Evolutionary conservation across 2,113 vertebrate species (phyloP), one percentile per base, ranked within the genome.

Genomic region (Gnathonemus echidnorhynchus): DNA sequence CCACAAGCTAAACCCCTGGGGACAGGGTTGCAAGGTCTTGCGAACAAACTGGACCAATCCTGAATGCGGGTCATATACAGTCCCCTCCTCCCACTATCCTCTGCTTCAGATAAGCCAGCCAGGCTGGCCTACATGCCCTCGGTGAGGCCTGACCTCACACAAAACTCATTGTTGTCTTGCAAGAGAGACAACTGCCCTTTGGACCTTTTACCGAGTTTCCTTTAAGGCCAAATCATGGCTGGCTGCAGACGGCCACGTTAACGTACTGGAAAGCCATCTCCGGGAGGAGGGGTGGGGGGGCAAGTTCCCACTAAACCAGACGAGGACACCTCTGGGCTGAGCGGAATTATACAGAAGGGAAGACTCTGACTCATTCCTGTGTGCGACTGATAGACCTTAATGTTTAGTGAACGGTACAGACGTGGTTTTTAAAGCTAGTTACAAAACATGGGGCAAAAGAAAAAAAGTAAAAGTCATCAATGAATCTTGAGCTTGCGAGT

Each of bases 171-270:
- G 94, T 95, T 95, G 93, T 93, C 70, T 91, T 90, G 93, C 94
- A 91, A 91, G 92, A 90, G 87, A 93, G 87, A 94, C 94, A 91
- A 93, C 93, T 95, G 94, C 91, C 93, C 94, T 94, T 95, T 90
- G 94, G 93, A 96, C 94, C 86, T 94, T 93, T 88, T 2, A 0
- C 86, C 90, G 90, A 92, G 90, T 91, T 93, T 93, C 94, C 92
- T 94, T 92, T 92, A 90, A 94, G 94, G 94, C 91, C 91, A 92
- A 91, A 90, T 13, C 39, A 45, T 21, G 39, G 62, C 85, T 39
- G 45, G 66, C 93, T 92, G 90, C 92, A 90, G 91, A 89, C 89
- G 90, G 92, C 93, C 74, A 42, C 35, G 74, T 80, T 80, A 80
- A 19, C 74, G 35, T 8, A 17, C 74, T 42, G 74, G 35, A 80